Evolutionary conservation across 1,140 invertebrate genomes (phyloP).

Genomic region (Cyclargus thomasi): DNA sequence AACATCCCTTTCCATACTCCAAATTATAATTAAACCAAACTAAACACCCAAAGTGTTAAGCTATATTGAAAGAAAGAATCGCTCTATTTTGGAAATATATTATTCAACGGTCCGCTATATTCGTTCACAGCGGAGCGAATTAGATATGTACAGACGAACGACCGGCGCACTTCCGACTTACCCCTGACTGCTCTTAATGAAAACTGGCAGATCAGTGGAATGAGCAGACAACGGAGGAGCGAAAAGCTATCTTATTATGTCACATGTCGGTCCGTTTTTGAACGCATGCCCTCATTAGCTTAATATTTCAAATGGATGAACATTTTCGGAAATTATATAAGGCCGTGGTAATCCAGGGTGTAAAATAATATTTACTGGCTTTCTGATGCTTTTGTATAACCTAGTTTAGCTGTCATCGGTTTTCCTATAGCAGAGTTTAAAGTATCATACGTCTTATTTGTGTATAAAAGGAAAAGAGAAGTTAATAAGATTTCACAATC

Average conservation of each 20-base stretch:
- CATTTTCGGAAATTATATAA: conserved; percentile 12
- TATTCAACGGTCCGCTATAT: conserved; percentile 28
- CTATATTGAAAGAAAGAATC: not conserved
- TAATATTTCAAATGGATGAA: conserved; percentile 13
- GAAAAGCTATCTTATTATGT: conserved; percentile 31
- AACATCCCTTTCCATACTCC: too few species aligned
- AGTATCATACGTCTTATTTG: too few species aligned
- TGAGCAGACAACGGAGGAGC: conserved; percentile 31
- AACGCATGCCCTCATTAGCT: not conserved
- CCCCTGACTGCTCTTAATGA: conserved; percentile 59
- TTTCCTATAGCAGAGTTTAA: too few species aligned
- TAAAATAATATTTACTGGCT: not conserved
- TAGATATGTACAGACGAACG: conserved; percentile 51
- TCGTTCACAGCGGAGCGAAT: conserved; percentile 50
- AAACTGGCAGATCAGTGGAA: conserved; percentile 67
- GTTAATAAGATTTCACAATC: too few species aligned
- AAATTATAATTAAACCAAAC: not conserved
- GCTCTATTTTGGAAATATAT: not conserved
- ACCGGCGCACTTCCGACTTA: conserved; percentile 44
- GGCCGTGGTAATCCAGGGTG: not conserved
- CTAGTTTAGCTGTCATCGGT: too few species aligned
- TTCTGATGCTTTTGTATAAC: not conserved
- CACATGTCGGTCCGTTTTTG: conserved; percentile 10
- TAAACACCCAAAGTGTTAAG: not conserved
- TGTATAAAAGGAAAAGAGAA: too few species aligned